phyloP scores from a whole-genome alignment of 2,797 vertebrate genomes.

The Enteromius viviparus region DNA sequence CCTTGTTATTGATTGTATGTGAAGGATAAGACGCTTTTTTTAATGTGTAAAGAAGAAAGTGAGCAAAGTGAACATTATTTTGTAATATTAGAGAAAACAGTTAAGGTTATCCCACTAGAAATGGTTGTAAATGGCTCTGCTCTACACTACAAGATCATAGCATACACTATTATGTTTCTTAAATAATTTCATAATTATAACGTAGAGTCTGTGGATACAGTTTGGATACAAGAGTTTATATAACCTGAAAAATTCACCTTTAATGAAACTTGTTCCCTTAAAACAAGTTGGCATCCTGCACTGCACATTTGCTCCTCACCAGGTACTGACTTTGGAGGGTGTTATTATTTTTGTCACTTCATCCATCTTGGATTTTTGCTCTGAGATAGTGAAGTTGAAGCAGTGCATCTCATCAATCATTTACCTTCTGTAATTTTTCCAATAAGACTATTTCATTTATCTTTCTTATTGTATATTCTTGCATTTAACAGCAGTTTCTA shows the following conservation, averaged over 20 bases:
- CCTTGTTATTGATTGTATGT: conserved; percentile 44
- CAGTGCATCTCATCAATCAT: conserved; percentile 33
- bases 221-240: conserved; percentile 29
- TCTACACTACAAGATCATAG: conserved; percentile 31
- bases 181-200: conserved; percentile 35
- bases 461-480: conserved; percentile 32
- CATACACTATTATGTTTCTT: conserved; percentile 44
- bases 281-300: conserved; percentile 10
- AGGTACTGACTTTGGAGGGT: conserved; percentile 25
- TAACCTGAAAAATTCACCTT: background rate
- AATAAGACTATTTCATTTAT: conserved; percentile 27
- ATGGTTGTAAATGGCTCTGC: conserved; percentile 52
- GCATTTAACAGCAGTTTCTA: conserved; percentile 16
- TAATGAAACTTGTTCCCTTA: conserved; percentile 1
- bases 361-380: conserved; percentile 44
- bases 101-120: conserved; percentile 34
- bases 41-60: conserved; percentile 38
- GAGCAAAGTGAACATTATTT: conserved; percentile 42
- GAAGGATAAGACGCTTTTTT: conserved; percentile 38
- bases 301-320: conserved; percentile 25
- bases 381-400: conserved; percentile 30
- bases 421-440: conserved; percentile 18
- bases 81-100: conserved; percentile 38
- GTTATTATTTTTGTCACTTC: conserved; percentile 42
- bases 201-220: conserved; percentile 29